phyloP scores from a whole-genome alignment of 2,888 invertebrate species.

The Netelia fuscicornis region DNA sequence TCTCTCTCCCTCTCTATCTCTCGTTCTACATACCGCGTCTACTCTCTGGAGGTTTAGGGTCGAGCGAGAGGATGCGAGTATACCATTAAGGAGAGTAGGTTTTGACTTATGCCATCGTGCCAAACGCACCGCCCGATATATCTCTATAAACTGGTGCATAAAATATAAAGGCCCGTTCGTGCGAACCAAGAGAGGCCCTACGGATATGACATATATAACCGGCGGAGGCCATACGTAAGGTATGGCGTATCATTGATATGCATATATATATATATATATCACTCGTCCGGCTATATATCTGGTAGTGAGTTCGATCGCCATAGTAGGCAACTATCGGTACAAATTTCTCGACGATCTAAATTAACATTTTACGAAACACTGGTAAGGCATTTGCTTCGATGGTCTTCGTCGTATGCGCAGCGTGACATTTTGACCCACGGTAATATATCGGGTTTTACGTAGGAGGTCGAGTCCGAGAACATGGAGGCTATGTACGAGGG shows the following conservation, averaged over 20 bases:
- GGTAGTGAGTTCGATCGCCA: not conserved
- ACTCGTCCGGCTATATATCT: not conserved
- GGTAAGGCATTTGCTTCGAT: not conserved
- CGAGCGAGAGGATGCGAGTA: slow-evolving; percentile 63
- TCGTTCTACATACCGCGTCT: slow-evolving; percentile 2
- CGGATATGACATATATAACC: slow-evolving; percentile 49
- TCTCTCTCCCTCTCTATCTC: slow-evolving; percentile 16
- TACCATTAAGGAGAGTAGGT: slow-evolving; percentile 83
- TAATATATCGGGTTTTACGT: slow-evolving; percentile 12
- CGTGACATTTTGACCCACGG: slow-evolving; percentile 22
- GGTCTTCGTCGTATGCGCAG: slow-evolving; percentile 2
- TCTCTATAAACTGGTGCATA: slow-evolving; percentile 81
- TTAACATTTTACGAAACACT: slow-evolving; percentile 7
- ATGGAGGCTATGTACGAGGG: slow-evolving; percentile 17
- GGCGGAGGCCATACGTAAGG: not conserved
- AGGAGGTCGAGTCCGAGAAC: slow-evolving; percentile 14
- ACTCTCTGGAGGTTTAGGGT: slow-evolving; percentile 65
- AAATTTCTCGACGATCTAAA: not conserved
- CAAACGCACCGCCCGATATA: slow-evolving; percentile 77
- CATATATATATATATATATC: not conserved
- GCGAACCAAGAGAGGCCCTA: slow-evolving; percentile 29
- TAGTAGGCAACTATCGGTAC: not conserved
- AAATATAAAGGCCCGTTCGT: slow-evolving; percentile 75
- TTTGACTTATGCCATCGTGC: slow-evolving; percentile 82
- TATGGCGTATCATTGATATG: not conserved